phyloP scores from a whole-genome alignment of 2,797 vertebrate genomes.

The Microchirus variegatus region DNA sequence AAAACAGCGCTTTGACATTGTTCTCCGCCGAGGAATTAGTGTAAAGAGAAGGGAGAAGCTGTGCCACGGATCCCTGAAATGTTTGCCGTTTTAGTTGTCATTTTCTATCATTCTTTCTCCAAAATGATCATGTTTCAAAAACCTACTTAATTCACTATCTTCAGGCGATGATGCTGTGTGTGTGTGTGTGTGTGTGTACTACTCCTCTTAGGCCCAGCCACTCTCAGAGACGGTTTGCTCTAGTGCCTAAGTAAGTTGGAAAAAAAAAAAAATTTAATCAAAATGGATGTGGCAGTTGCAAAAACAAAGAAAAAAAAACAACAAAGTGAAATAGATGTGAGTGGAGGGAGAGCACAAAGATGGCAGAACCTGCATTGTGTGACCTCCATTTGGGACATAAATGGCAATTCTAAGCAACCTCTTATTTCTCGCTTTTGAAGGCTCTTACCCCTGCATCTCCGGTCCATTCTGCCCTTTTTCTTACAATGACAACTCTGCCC shows the following conservation, averaged over 20 bases:
- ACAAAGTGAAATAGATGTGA: constrained; percentile 38
- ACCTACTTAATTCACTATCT: constrained; percentile 20
- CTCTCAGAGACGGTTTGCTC: not conserved
- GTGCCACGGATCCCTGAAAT: constrained; percentile 8
- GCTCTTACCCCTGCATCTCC: constrained; percentile 52
- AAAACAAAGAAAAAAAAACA: constrained; percentile 7
- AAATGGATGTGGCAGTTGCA: constrained; percentile 5
- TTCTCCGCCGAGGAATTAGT: constrained; percentile 10
- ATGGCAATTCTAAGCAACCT: constrained; percentile 50
- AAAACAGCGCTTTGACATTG: not conserved
- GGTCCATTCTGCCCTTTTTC: constrained; percentile 56
- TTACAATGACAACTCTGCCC: constrained; percentile 48
- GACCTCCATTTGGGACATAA: constrained; percentile 53
- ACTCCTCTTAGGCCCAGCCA: not conserved
- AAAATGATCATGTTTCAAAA: constrained; percentile 14
- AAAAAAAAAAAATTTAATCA: not conserved
- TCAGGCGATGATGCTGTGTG: constrained; percentile 15
- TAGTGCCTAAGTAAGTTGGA: too few species aligned
- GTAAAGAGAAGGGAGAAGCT: constrained; percentile 9
- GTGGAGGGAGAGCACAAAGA: constrained; percentile 21
- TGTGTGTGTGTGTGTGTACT: constrained; percentile 15
- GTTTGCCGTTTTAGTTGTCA: constrained; percentile 26
- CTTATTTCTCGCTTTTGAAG: constrained; percentile 54
- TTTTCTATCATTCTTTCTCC: not conserved
- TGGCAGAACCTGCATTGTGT: constrained; percentile 31